Evolutionary conservation across 53 echinoderm and acorn worm species (phyloP), one percentile per base, ranked within the genome.

Genomic region (Henricia sp.): DNA sequence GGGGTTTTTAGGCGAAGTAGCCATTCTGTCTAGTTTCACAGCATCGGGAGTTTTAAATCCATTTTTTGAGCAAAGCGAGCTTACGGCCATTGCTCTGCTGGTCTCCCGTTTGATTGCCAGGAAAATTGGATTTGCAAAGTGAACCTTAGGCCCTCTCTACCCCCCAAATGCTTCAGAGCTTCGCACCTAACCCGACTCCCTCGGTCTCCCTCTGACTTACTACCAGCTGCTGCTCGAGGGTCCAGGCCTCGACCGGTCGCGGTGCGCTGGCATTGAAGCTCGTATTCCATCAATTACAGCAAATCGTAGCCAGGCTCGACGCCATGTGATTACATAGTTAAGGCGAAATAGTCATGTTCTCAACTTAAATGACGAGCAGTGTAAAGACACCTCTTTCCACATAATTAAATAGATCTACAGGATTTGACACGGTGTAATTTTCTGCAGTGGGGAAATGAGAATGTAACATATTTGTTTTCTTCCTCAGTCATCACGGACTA

Each of bases 61-160:
- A 56, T 58, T 58, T 76, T 35, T 27, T 23, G 30, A 30, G 67
- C 63, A 60, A 14, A 14, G 27, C 30, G 67, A 60, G 76, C 76
- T 76, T 59, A 76, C 59, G 76, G 76, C 59, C 76, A 57, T 58
- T 59, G 59, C 76, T 57, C 59, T 76, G 76, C 76, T 10, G n/a
- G n/a, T n/a, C n/a, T n/a, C n/a, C n/a, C 28, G 17, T 58, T 74
- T 85, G 85, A 85, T 85, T 85, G 85, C 85, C 51, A 48, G 62
- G 63, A 59, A 85, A 85, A 85, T 85, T 85, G 85, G 74, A 85
- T 85, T 85, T 85, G 74, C 73, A 72, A 74, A 72, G 48, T 65
- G 72, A 74, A 73, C 85, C 85, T n/a, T 74, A 73, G 85, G 85
- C 73, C 85, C 85, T 48, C 30, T 35, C n/a, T n/a, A n/a, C n/a